Percentiles rank a stretch among this genome's conserved stretches.
Evolutionary conservation across 92 coral and sea anemone genomes (phyloP).

Genomic region (Epizoanthus rinbou): DNA sequence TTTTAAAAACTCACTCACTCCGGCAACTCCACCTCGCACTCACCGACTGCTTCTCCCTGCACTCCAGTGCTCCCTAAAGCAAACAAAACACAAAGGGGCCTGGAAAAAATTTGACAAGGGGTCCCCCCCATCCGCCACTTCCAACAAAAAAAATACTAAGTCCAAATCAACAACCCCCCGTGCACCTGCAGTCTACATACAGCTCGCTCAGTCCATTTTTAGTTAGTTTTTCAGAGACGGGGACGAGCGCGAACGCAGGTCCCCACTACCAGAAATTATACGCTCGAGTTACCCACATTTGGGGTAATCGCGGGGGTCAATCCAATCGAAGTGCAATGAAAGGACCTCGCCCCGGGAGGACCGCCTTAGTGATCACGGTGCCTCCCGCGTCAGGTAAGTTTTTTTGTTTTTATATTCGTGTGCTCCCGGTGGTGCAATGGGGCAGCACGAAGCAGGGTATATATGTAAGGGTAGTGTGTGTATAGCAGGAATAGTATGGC

Average conservation of each 20-base stretch:
- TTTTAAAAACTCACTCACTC: too few relatives aligned
- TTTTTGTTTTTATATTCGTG: too few relatives aligned
- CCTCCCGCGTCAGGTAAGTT: too few relatives aligned
- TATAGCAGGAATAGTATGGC: too few relatives aligned
- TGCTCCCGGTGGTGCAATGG: too few relatives aligned
- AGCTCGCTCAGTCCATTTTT: constrained; percentile 15
- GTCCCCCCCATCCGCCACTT: constrained; percentile 30
- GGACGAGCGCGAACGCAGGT: constrained; percentile 85
- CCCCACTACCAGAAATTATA: constrained; percentile 88
- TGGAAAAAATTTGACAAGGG: constrained; percentile 26
- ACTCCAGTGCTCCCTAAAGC: constrained; percentile 33
- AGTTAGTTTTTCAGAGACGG: constrained; percentile 14
- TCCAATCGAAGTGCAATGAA: constrained; percentile 54
- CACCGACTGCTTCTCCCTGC: constrained; percentile 30
- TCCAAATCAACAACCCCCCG: constrained; percentile 11
- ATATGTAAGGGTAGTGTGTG: too few relatives aligned
- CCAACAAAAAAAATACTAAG: constrained; percentile 30
- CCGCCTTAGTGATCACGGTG: constrained; percentile 13
- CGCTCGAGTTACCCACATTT: constrained; percentile 89
- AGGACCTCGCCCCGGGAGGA: constrained; percentile 45
- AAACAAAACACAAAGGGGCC: constrained; percentile 19
- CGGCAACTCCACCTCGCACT: constrained; percentile 35
- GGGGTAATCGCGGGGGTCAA: constrained; percentile 78
- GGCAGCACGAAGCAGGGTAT: too few relatives aligned
- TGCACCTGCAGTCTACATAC: constrained; percentile 16